Percentiles rank a stretch among this genome's conserved stretches.
These are phyloP conservation scores for Chaitophorus viminalis DNA, from an alignment of 2,888 invertebrate species.

Conservation along the genomic window DNA sequence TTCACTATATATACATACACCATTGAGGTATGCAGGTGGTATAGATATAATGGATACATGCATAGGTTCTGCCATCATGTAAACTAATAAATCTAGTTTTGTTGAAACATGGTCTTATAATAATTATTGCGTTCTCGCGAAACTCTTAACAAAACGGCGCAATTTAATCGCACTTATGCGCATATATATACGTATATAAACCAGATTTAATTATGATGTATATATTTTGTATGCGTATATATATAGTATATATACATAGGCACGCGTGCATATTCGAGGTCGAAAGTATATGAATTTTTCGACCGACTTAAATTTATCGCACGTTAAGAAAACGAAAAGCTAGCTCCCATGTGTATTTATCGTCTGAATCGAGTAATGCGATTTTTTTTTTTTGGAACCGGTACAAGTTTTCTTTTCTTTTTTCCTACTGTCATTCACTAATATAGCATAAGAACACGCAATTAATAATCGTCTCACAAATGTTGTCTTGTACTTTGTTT, in stretches of 20 bases:
- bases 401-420: constrained; percentile 8
- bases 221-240: no score
- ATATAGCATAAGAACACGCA: not conserved
- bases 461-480: constrained; percentile 36
- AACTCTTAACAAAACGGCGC: constrained; percentile 14
- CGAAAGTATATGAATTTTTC: constrained; percentile 8
- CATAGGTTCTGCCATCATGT: no score
- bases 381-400: constrained; percentile 36
- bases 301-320: not conserved
- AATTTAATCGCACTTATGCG: constrained; percentile 10
- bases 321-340: constrained; percentile 23
- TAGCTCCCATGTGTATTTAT: not conserved
- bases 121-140: constrained; percentile 5
- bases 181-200: not conserved
- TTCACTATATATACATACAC: not conserved
- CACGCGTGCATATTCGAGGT: not conserved
- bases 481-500: constrained; percentile 17
- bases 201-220: no score
- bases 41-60: no score
- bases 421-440: not conserved
- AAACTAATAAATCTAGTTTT: no score
- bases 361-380: not conserved
- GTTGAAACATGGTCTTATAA: not conserved
- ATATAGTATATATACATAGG: no score
- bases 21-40: no score